phyloP scores from a whole-genome alignment of 2,113 vertebrate genomes.

The Paratilapia polleni region DNA sequence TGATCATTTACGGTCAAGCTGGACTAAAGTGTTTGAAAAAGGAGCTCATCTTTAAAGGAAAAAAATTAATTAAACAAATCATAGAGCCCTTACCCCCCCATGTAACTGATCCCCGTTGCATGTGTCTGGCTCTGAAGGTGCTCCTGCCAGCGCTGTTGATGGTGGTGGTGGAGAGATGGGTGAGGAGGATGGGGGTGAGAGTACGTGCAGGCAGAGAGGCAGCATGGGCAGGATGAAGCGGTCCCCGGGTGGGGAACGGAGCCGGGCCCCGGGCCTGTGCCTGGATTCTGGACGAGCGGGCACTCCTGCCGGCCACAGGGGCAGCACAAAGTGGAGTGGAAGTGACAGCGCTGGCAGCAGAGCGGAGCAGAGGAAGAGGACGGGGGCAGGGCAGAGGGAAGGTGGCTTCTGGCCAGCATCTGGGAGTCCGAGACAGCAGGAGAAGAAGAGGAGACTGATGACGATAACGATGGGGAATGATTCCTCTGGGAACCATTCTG shows the following conservation, averaged over 20 bases:
- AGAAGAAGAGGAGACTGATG: neutral
- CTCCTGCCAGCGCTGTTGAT: conserved; percentile 90
- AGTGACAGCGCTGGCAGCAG: conserved; percentile 82
- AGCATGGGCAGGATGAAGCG: conserved; percentile 35
- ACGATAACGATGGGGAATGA: conserved; percentile 5
- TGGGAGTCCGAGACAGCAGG: conserved; percentile 43
- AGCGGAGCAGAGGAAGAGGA: conserved; percentile 5
- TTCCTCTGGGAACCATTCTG: conserved; percentile 69
- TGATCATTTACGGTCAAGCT: neutral
- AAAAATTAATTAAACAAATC: too few species aligned
- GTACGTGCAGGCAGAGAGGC: conserved; percentile 83
- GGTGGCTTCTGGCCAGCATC: conserved; percentile 34
- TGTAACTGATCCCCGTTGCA: conserved; percentile 81
- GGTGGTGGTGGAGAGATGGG: conserved; percentile 81
- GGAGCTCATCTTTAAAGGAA: neutral
- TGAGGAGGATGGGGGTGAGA: conserved; percentile 66
- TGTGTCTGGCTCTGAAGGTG: conserved; percentile 89
- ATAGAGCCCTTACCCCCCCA: neutral
- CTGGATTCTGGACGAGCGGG: conserved; percentile 82
- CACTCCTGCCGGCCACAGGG: conserved; percentile 84
- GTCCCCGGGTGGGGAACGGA: conserved; percentile 65
- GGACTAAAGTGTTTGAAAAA: neutral
- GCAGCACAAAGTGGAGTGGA: conserved; percentile 82
- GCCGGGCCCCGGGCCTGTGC: conserved; percentile 9
- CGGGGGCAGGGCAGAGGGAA: conserved; percentile 14